phyloP scores from a whole-genome alignment of 2,797 vertebrate species.

The Dendrocincla tyrannina region DNA sequence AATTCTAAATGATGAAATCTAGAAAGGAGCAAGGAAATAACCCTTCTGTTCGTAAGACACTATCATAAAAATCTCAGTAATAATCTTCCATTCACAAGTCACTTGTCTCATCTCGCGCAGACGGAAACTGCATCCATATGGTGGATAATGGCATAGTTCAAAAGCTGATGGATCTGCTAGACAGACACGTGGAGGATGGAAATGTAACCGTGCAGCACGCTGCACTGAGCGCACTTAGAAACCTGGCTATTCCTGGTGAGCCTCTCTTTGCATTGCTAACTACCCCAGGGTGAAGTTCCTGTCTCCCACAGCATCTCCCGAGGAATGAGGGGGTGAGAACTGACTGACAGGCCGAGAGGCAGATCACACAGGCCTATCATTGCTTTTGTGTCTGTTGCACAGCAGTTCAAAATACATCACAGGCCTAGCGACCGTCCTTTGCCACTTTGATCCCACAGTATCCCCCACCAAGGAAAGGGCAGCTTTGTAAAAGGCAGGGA shows the following conservation, averaged over 20 bases:
- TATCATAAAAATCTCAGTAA: neutral
- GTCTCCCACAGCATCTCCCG: neutral
- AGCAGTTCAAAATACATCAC: neutral
- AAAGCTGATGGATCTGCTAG: slow-evolving; percentile 91
- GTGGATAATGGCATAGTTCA: slow-evolving; percentile 96
- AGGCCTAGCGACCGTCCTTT: neutral
- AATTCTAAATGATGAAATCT: neutral
- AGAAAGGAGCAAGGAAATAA: neutral
- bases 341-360: neutral
- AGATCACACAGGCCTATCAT: neutral
- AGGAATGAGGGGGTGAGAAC: neutral
- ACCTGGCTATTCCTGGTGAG: slow-evolving; percentile 96
- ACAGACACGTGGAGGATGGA: slow-evolving; percentile 93
- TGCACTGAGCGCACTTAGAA: slow-evolving; percentile 93
- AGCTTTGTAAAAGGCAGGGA: neutral
- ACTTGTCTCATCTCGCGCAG: slow-evolving; percentile 70
- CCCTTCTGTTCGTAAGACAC: neutral
- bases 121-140: slow-evolving; percentile 99
- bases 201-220: slow-evolving; percentile 97
- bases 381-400: neutral
- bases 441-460: neutral
- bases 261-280: neutral
- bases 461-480: neutral
- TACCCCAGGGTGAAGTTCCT: neutral
- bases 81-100: neutral